A percentile compares a stretch with the other conserved stretches of the same genome.
These are phyloP conservation scores for Nyctalus aviator DNA, from an alignment of 2,797 vertebrate genomes.

Conservation along the genomic window DNA sequence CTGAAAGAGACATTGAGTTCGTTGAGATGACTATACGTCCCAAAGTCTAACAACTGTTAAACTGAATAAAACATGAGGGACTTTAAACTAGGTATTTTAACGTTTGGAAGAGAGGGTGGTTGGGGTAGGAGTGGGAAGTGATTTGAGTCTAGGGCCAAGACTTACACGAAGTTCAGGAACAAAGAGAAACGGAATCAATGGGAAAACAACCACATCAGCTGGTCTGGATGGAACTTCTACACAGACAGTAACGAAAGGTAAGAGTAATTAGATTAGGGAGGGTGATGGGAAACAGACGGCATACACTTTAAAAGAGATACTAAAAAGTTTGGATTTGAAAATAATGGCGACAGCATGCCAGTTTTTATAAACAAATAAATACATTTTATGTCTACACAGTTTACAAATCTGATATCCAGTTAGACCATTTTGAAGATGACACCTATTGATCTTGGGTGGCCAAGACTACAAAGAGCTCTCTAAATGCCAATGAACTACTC, in stretches of 20 bases:
- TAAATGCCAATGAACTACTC: background rate
- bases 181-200: background rate
- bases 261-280: background rate
- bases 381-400: background rate
- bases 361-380: background rate
- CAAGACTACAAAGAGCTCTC: background rate
- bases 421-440: background rate
- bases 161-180: background rate
- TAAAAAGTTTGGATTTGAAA: background rate
- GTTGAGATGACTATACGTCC: background rate
- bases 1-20: background rate
- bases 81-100: background rate
- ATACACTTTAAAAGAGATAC: background rate
- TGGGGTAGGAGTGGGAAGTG: rapidly evolving
- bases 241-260: background rate
- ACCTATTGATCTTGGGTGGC: background rate
- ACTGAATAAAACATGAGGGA: background rate
- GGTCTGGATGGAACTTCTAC: background rate
- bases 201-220: background rate
- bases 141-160: background rate
- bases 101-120: background rate
- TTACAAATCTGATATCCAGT: background rate
- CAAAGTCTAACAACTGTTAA: background rate
- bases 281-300: background rate
- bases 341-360: background rate